Evolutionary conservation across 2,113 vertebrate species (phyloP).

Genomic region (Bubo blakistoni): DNA sequence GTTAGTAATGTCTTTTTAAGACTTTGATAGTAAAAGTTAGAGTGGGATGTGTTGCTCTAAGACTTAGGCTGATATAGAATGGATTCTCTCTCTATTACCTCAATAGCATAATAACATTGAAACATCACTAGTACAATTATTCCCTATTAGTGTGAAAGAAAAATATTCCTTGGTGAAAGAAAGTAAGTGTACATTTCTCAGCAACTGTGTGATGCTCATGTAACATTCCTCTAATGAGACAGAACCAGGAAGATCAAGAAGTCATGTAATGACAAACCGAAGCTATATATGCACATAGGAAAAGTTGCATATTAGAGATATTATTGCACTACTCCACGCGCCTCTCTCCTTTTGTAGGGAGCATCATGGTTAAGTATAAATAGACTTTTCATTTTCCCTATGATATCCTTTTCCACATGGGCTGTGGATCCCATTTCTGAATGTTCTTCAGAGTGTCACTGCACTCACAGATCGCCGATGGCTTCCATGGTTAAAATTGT

Average conservation of each 20-base stretch:
- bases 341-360: background rate
- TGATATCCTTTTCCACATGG: background rate
- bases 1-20: background rate
- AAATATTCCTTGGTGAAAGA: background rate
- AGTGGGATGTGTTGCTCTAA: background rate
- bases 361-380: background rate
- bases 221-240: background rate
- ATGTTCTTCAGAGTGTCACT: conserved; percentile 67
- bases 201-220: background rate
- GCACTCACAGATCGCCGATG: conserved; percentile 76
- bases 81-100: background rate
- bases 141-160: background rate
- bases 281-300: background rate
- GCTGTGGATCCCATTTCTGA: background rate
- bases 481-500: background rate
- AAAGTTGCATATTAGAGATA: background rate
- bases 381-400: background rate
- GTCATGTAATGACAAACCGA: background rate
- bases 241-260: background rate
- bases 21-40: background rate
- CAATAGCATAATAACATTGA: background rate
- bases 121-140: background rate
- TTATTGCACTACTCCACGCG: background rate
- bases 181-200: background rate
- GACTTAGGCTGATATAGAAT: background rate